Base-by-base conservation (phyloP, 2,888 invertebrate species). In the Harpalus rufipes region DNA sequence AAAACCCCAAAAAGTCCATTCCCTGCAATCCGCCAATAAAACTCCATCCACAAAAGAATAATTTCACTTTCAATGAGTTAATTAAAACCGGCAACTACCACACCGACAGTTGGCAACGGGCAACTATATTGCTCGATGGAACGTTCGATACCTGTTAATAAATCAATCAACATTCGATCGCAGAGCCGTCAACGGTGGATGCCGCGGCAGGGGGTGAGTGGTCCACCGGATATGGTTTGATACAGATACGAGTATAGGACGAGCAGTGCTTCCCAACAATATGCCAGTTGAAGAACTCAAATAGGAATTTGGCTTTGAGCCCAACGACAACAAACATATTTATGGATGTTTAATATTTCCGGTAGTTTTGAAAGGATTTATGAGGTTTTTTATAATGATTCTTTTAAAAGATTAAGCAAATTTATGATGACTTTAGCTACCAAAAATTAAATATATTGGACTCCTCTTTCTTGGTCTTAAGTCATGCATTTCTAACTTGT, bases 101-200 rank as follows among this genome's bases (percentile, higher is more conserved):
- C 6, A 12, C 18, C 51, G 72, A 44, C 72, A 44, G 72, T 8
- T 44, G 41, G 39, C 32, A 68, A 68, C 68, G n/a, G 68, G 68
- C 51, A 74, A 74, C 72, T 74, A 10, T 14, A 68, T 39, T 39
- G 14, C 32, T 39, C 39, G 59, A 16, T 21, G 25, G 10, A 63
- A 63, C 63, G 44, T 74, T 74, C 72, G 25, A 32, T 78, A 58
- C 78, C 78, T 78, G 56, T 78, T 78, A 78, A 78, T 78, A 78
- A 78, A 78, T 78, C 78, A 78, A 78, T 78, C 78, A 78, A 25
- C 14, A 78, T 78, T 78, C 78, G 78, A 78, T 78, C 58, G 8
- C n/a, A 14, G 7, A 1, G 56, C n/a, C 56, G 16, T 58, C 32
- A 78, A n/a, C 78, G 56, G 5, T n/a, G 56, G 76, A 76, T 76